Base-by-base conservation (phyloP, 2,888 invertebrate genomes). In the Cataglyphis albicans region DNA sequence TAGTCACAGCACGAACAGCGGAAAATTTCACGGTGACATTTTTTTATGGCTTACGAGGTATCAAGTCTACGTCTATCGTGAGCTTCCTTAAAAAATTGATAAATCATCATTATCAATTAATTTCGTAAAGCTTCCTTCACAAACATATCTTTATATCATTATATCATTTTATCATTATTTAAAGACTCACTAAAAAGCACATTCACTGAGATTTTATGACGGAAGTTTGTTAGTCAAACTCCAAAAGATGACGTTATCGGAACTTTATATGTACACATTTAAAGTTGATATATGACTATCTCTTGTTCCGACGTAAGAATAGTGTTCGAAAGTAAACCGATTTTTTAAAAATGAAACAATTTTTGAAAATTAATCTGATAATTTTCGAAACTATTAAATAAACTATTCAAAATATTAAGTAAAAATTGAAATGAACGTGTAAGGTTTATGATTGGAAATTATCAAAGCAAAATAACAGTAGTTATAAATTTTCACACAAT, bases 91-190 rank as follows among this genome's bases (percentile, higher is more conserved):
- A 21, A 18, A 25, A 25, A 3, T 38, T 29, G 29, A 12, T 76
- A 65, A 76, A 55, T 41, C 38, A 57, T 57, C 55, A 41, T n/a
- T 67, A 67, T 65, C 38, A 76, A 55, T 76, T 67, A 67, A 76
- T 67, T 76, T 9, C 29, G 38, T 9, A 41, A 67, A 76, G 38
- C 29, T 76, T 67, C 41, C 55, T 67, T 67, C 29, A n/a, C 29
- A 76, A 68, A 68, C 15, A 57, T 32, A 76, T 57, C 38, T 57
- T n/a, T n/a, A n/a, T 52, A 25, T 76, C 55, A 76, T 76, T 65
- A 76, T 76, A 10, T 57, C n/a, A 76, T 25, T 25, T 1, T 25
- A 25, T 76, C 55, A 29, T n/a, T 76, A 29, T 76, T 76, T 76
- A 67, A n/a, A 12, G n/a, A 74, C 12, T 65, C 18, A 5, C 15